Percentiles rank a stretch among this genome's conserved stretches.
phyloP scores from a whole-genome alignment of 2,113 vertebrate species.

The Erinaceus europaeus region DNA sequence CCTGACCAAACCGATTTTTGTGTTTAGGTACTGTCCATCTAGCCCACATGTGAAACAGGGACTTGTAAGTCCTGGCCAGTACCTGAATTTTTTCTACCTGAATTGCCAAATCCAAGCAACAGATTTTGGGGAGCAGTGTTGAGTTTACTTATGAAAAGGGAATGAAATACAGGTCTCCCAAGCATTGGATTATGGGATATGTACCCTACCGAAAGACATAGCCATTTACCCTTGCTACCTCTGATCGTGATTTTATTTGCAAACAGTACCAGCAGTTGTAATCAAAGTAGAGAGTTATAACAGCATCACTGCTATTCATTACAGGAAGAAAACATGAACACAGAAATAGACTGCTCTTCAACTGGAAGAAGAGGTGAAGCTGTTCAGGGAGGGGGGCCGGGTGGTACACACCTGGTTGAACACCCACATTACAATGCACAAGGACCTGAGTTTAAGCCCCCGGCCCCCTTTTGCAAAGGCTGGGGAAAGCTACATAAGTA shows the following conservation, averaged over 20 bases:
- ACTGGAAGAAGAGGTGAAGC: not conserved
- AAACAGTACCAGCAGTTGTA: not conserved
- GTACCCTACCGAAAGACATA: not conserved
- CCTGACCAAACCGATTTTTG: not conserved
- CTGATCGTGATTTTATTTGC: not conserved
- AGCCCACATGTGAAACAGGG: not conserved
- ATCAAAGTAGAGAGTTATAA: not conserved
- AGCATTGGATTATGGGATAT: too few relatives aligned
- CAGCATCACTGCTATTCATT: not conserved
- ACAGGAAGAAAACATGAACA: not conserved
- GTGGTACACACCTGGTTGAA: too few relatives aligned
- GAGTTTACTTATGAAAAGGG: too few relatives aligned
- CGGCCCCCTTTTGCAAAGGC: too few relatives aligned
- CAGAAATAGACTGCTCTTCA: not conserved
- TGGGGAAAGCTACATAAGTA: too few relatives aligned
- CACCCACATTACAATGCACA: too few relatives aligned
- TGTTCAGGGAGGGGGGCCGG: too few relatives aligned
- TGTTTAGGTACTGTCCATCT: not conserved
- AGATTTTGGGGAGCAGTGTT: rapidly evolving
- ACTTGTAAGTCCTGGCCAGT: not conserved
- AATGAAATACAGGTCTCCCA: too few relatives aligned
- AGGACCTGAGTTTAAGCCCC: too few relatives aligned
- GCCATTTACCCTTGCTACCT: not conserved
- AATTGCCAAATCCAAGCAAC: not conserved
- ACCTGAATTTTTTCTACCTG: not conserved